Base-by-base conservation (phyloP, 2,797 vertebrate species). In the Sebastes minor region DNA sequence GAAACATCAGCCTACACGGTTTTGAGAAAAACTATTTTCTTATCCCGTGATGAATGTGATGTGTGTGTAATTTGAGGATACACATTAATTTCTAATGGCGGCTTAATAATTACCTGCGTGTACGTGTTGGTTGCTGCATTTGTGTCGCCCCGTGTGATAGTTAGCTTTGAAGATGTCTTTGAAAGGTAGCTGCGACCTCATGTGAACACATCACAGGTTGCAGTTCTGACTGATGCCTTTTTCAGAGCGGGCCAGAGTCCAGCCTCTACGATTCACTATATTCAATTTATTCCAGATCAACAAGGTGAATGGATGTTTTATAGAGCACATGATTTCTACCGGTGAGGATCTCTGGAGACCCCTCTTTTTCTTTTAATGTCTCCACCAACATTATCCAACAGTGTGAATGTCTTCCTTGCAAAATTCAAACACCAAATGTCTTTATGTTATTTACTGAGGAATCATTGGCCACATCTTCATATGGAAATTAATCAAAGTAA, bases 91-190 rank as follows among this genome's bases (percentile, higher is more conserved):
- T 71, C 7, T 14, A 68, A 78, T 71, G 59, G 71, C 76, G 81
- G 72, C n/a, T 76, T 82, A 84, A 82, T 85, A 74, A 81, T 80
- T 80, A 80, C 71, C 38, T 64, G 52, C 42, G 33, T 57, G n/a
- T 42, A 42, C 42, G 18, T 33, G 63, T 46, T 60, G 49, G 76
- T 56, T 61, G 69, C 52, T 46, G 68, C 23, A 14, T 52, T 76
- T 53, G 32, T 66, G 33, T 49, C 76, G 25, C 20, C 20, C 53
- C 2, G 4, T 68, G 78, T 64, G 71, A 75, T 42, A 53, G 64
- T 77, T 49, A 78, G 68, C 65, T 79, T 78, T 71, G 12, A 69
- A 74, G 84, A 78, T 74, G 72, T 68, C n/a, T 81, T 63, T 76
- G 73, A 65, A 84, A 85, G 79, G 79, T 35, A 61, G 16, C 73